phyloP scores from a whole-genome alignment of 2,113 vertebrate genomes.

The Recurvirostra avosetta region DNA sequence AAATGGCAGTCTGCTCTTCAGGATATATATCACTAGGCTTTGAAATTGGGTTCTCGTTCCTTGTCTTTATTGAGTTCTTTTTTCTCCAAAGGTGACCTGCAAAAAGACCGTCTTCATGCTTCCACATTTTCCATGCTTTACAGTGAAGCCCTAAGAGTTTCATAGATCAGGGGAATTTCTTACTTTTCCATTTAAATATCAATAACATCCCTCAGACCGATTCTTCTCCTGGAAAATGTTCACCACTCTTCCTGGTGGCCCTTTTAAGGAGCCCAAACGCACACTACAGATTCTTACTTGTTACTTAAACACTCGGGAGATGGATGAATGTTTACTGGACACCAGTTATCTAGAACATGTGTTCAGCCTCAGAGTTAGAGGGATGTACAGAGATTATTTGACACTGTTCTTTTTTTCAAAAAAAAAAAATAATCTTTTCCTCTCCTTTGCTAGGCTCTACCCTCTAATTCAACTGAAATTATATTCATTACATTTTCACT shows the following conservation, averaged over 20 bases:
- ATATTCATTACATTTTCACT: background rate
- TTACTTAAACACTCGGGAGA: background rate
- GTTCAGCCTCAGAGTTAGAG: background rate
- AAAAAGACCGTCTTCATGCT: background rate
- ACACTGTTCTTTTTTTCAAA: background rate
- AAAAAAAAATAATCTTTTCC: background rate
- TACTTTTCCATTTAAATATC: background rate
- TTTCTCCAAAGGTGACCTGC: background rate
- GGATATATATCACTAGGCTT: background rate
- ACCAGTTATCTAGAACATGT: background rate
- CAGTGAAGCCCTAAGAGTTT: background rate
- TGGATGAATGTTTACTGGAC: background rate
- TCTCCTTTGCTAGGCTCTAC: background rate
- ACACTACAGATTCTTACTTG: fast-evolving
- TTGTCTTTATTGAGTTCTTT: background rate
- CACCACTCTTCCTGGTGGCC: background rate
- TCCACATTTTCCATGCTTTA: background rate
- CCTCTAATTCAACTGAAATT: background rate
- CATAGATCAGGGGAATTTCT: background rate
- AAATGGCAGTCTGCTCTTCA: background rate
- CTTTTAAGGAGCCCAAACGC: background rate
- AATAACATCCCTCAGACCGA: background rate
- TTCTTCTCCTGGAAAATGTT: background rate
- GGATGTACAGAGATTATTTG: background rate
- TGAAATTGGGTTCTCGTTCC: background rate